phyloP scores from a whole-genome alignment of 2,797 vertebrate species.

The Tokudaia muenninki region DNA sequence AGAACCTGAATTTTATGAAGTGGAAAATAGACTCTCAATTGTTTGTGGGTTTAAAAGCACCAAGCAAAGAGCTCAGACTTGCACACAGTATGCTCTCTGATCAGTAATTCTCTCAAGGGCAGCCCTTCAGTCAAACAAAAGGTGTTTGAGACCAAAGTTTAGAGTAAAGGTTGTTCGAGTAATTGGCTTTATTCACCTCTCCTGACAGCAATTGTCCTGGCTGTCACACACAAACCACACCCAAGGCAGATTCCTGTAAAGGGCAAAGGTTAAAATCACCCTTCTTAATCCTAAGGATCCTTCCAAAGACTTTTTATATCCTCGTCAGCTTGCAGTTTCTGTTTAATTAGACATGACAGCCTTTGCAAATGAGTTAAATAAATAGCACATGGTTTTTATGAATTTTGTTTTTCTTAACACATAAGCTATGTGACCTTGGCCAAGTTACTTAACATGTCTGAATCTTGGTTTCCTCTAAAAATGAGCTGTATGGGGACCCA shows the following conservation, averaged over 20 bases:
- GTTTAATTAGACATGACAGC: conserved; percentile 36
- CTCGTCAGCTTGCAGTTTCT: not conserved
- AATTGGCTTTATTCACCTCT: not conserved
- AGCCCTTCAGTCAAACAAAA: not conserved
- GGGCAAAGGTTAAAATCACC: conserved; percentile 12
- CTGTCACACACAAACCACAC: not conserved
- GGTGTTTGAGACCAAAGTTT: not conserved
- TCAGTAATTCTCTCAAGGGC: not conserved
- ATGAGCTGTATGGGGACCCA: not conserved
- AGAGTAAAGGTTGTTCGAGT: not conserved
- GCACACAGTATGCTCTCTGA: not conserved
- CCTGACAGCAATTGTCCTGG: not conserved
- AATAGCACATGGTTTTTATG: conserved; percentile 5
- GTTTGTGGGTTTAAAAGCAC: not conserved
- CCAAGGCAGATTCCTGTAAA: not conserved
- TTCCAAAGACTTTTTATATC: conserved; percentile 1
- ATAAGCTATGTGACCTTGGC: not conserved
- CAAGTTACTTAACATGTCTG: conserved; percentile 12
- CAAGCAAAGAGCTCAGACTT: not conserved
- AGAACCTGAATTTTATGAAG: not conserved
- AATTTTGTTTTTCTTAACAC: conserved; percentile 1
- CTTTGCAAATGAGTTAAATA: conserved; percentile 47
- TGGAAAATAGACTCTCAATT: conserved; percentile 7
- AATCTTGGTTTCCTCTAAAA: conserved; percentile 36
- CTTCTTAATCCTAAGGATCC: not conserved